Percentiles rank a stretch among this genome's conserved stretches.
phyloP scores from a whole-genome alignment of 2,113 vertebrate genomes.

The Galemys pyrenaicus region DNA sequence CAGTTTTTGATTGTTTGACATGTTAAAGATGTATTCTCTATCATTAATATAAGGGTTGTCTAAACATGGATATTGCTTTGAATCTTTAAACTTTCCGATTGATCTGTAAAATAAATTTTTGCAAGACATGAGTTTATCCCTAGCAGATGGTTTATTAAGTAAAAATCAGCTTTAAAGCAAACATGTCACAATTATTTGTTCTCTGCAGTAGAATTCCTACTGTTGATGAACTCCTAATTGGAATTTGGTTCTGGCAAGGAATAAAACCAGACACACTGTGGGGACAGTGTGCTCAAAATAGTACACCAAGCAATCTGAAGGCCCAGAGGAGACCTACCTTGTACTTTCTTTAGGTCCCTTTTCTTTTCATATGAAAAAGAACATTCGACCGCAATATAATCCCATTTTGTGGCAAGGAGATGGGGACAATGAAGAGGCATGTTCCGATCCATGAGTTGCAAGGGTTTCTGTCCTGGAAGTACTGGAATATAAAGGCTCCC shows the following conservation, averaged over 20 bases:
- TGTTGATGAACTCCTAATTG: conserved; percentile 74
- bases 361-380: conserved; percentile 39
- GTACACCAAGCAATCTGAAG: conserved; percentile 52
- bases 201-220: conserved; percentile 68
- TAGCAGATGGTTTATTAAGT: conserved; percentile 77
- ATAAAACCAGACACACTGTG: conserved; percentile 72
- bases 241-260: conserved; percentile 66
- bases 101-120: conserved; percentile 70
- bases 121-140: conserved; percentile 52
- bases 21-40: conserved; percentile 54
- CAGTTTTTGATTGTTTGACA: conserved; percentile 53
- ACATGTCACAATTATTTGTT: conserved; percentile 78
- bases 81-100: conserved; percentile 65
- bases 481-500: background rate
- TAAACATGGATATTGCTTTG: conserved; percentile 60
- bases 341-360: conserved; percentile 33
- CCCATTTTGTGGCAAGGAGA: background rate
- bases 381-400: background rate
- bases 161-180: conserved; percentile 76
- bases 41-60: conserved; percentile 53
- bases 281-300: conserved; percentile 61
- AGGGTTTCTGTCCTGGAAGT: background rate
- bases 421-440: background rate
- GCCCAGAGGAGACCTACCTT: conserved; percentile 2
- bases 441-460: background rate